A percentile compares a stretch with the other conserved stretches of the same genome.
Evolutionary conservation across 2,888 invertebrate species (phyloP).

Genomic region (Chesias legatella): DNA sequence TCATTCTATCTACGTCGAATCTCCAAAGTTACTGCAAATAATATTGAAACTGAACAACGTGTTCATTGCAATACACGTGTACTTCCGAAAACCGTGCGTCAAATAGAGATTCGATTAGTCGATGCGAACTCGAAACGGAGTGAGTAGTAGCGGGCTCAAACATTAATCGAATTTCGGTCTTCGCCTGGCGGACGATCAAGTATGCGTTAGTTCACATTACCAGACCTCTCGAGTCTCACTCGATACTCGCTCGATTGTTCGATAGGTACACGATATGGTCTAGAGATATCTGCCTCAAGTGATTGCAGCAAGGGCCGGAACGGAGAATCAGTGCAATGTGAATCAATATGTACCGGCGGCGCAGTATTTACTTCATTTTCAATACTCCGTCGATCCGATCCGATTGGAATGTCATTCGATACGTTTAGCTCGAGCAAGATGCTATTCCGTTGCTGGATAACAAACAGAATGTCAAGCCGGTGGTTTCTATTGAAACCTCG

Average conservation of each 20-base stretch:
- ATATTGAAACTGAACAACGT: not conserved
- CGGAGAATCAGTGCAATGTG: slow-evolving; percentile 42
- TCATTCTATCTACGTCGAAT: not conserved
- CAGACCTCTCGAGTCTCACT: slow-evolving; percentile 56
- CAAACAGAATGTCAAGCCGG: no score
- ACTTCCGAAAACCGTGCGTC: slow-evolving; percentile 32
- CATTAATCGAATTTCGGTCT: slow-evolving; percentile 74
- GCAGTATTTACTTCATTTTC: slow-evolving; percentile 37
- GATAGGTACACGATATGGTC: slow-evolving; percentile 62
- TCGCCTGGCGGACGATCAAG: slow-evolving; percentile 60
- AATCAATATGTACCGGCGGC: slow-evolving; percentile 27
- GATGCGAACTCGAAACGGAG: slow-evolving; percentile 54
- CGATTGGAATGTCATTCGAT: slow-evolving; percentile 20
- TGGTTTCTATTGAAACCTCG: no score
- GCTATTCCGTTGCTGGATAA: slow-evolving; percentile 1
- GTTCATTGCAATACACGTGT: slow-evolving; percentile 23
- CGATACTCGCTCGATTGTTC: slow-evolving; percentile 62
- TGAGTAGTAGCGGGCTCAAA: slow-evolving; percentile 56
- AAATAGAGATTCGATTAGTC: slow-evolving; percentile 59
- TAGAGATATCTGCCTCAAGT: slow-evolving; percentile 62
- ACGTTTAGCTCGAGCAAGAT: slow-evolving; percentile 7
- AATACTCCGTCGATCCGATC: slow-evolving; percentile 27
- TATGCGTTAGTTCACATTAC: slow-evolving; percentile 68
- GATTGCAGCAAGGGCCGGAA: slow-evolving; percentile 55
- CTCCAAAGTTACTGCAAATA: not conserved